Evolutionary conservation across 2,888 invertebrate genomes (phyloP).

Genomic region (Lasioglossum figueresi): DNA sequence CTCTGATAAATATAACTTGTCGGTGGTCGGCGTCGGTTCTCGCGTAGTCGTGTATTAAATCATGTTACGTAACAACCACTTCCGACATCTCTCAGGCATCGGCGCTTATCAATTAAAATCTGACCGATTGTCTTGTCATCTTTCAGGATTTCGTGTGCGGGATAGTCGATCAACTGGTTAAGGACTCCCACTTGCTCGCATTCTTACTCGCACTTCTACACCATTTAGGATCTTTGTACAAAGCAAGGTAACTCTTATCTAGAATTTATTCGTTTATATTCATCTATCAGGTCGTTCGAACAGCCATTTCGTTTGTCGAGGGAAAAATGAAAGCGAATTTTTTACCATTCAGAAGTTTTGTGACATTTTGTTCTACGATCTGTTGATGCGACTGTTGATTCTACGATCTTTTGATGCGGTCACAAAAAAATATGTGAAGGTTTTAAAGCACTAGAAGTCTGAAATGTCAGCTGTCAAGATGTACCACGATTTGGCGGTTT

Average conservation of each 20-base stretch:
- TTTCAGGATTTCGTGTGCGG: background rate
- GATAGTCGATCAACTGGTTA: background rate
- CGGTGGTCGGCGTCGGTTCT: conserved; percentile 2
- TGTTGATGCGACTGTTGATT: too few species aligned
- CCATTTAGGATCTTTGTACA: background rate
- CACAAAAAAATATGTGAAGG: too few species aligned
- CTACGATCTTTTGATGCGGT: too few species aligned
- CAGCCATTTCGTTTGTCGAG: too few species aligned
- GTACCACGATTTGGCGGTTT: too few species aligned
- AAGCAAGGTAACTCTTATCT: background rate
- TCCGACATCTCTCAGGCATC: conserved; percentile 5
- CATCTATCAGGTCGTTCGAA: too few species aligned
- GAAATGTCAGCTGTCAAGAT: too few species aligned
- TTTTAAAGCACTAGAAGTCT: too few species aligned
- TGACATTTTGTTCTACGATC: too few species aligned
- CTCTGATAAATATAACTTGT: conserved; percentile 9
- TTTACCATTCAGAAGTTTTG: too few species aligned
- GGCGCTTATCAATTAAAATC: conserved; percentile 20
- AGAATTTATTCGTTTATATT: too few species aligned
- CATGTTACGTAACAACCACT: conserved; percentile 4
- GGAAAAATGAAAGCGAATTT: too few species aligned
- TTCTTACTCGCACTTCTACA: background rate
- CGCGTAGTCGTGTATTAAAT: conserved; percentile 4
- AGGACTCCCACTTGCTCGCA: background rate
- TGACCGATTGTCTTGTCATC: background rate